Conservation (phyloP, 2,113 vertebrate genomes). For the Ptilorrhoa leucosticta region DNA sequence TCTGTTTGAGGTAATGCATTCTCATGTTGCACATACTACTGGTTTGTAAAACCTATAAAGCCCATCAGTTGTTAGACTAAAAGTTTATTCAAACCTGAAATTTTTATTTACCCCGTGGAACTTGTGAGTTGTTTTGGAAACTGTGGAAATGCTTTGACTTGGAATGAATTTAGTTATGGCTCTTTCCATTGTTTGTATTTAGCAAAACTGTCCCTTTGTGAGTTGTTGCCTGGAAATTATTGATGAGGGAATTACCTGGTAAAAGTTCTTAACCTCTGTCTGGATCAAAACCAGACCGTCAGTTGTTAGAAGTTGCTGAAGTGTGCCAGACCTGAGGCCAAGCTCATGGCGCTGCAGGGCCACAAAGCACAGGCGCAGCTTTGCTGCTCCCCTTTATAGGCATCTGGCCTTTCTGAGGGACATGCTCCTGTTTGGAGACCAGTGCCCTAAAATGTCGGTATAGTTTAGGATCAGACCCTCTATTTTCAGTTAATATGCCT, state of each 20-base stretch:
- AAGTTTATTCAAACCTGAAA: background rate
- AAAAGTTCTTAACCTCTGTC: background rate
- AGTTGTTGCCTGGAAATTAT: background rate
- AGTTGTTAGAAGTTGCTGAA: background rate
- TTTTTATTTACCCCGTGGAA: accelerated
- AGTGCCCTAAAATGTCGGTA: accelerated
- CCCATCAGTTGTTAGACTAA: background rate
- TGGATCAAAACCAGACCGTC: background rate
- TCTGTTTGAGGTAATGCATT: background rate
- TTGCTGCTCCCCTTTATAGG: background rate
- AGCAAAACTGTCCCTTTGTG: background rate
- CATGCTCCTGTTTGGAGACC: accelerated
- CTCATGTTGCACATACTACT: accelerated
- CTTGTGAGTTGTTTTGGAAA: background rate
- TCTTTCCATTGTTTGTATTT: background rate
- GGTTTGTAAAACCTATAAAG: background rate
- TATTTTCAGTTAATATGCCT: background rate
- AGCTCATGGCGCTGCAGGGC: background rate
- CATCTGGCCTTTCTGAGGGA: background rate
- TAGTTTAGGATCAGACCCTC: background rate
- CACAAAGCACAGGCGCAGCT: accelerated
- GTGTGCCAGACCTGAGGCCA: accelerated
- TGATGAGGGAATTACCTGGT: background rate
- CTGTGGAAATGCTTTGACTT: background rate
- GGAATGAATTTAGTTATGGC: background rate